phyloP scores from a whole-genome alignment of 1,140 invertebrate species.

The Pollicipes pollicipes region DNA sequence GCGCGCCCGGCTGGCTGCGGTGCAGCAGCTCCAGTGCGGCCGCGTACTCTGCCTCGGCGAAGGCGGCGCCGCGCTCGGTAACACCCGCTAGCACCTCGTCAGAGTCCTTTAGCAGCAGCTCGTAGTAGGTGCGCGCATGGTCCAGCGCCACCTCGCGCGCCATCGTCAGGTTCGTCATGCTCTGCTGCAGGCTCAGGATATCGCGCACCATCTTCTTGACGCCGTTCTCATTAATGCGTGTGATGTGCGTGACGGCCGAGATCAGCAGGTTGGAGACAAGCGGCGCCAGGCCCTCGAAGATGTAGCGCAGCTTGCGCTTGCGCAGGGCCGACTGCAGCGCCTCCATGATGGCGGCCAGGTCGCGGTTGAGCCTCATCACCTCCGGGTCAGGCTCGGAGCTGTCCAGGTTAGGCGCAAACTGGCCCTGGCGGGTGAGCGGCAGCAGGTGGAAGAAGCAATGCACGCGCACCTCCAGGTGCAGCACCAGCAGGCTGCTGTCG shows the following conservation, averaged over 20 bases:
- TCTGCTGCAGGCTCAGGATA: slow-evolving; percentile 69
- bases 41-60: slow-evolving; percentile 67
- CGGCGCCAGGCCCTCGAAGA: slow-evolving; percentile 83
- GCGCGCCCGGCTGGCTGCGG: slow-evolving; percentile 33
- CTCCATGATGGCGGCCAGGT: slow-evolving; percentile 59
- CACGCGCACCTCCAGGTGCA: slow-evolving; percentile 83
- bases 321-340: slow-evolving; percentile 50
- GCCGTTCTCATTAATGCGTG: slow-evolving; percentile 56
- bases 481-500: slow-evolving; percentile 69
- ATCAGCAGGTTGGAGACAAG: slow-evolving; percentile 69
- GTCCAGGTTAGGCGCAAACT: slow-evolving; percentile 29
- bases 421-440: slow-evolving; percentile 41
- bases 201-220: slow-evolving; percentile 69
- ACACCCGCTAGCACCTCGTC: slow-evolving; percentile 68
- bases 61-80: slow-evolving; percentile 60
- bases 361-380: slow-evolving; percentile 59
- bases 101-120: slow-evolving; percentile 40
- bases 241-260: slow-evolving; percentile 57
- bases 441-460: slow-evolving; percentile 85
- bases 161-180: slow-evolving; percentile 64
- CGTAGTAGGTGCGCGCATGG: slow-evolving; percentile 72
- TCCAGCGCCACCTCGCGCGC: slow-evolving; percentile 66
- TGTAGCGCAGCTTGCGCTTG: slow-evolving; percentile 63
- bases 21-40: slow-evolving; percentile 58
- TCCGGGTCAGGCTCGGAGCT: slow-evolving; percentile 59